A percentile compares a stretch with the other conserved stretches of the same genome.
Evolutionary conservation across 2,888 invertebrate species (phyloP).

Genomic region (Muschampia plurimacula): DNA sequence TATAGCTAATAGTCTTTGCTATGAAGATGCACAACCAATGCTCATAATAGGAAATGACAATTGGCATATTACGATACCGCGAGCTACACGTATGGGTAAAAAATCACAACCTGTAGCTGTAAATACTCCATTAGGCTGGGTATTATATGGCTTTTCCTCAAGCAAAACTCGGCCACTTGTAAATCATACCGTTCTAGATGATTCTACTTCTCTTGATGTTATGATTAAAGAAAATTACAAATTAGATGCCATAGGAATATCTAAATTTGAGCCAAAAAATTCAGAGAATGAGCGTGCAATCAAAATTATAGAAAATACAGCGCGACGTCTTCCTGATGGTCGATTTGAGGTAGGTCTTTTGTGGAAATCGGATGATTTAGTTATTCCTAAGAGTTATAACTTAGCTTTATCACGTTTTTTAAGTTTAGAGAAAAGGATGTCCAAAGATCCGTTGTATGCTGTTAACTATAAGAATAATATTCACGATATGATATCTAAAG

Average conservation of each 20-base stretch:
- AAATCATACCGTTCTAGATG: not conserved
- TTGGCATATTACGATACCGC: not conserved
- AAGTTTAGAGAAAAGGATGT: not conserved
- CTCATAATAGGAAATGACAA: not conserved
- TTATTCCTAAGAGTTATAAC: not conserved
- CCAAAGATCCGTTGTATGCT: not conserved
- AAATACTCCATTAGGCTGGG: not conserved
- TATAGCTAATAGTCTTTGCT: not conserved
- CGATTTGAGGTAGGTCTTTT: not conserved
- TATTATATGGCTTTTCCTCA: not conserved
- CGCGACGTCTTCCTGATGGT: not conserved
- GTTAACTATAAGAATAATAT: not conserved
- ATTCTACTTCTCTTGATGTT: not conserved
- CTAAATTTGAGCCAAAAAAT: not conserved
- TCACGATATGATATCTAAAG: constrained; percentile 2
- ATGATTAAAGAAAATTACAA: not conserved
- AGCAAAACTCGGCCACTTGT: not conserved
- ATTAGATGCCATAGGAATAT: constrained; percentile 2
- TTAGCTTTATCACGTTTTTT: not conserved
- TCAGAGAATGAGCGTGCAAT: not conserved
- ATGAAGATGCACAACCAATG: not conserved
- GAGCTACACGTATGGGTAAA: not conserved
- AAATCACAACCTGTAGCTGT: not conserved
- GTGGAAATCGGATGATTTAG: not conserved
- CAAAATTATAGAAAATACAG: not conserved